Evolutionary conservation across 2,888 invertebrate species (phyloP), one percentile per base, ranked within the genome.

Genomic region (Ornithoptera priamus): DNA sequence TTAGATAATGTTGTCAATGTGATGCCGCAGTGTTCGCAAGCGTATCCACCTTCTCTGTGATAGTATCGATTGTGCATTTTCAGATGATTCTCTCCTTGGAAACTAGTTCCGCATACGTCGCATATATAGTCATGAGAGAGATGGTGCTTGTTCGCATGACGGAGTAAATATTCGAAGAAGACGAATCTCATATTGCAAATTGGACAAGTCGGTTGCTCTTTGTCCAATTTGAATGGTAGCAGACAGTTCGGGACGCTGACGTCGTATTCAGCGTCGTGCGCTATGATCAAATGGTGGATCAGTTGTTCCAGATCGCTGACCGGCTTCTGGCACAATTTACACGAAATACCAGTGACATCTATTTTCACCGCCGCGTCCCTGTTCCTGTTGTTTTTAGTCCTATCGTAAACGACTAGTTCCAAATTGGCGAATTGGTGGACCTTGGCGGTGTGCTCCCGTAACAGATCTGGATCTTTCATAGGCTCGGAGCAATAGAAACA

Each of bases 31-130:
- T 86, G 84, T 2, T 87, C 87, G 58, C 92, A 92, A 0, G 82
- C 84, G 60, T 92, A 90, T 0, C 92, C 92, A 0, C 92, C 92
- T 68, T 89, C 87, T 67, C 87, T 83, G 42, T 92, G 92, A 62
- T 92, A 92, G 68, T 92, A 92, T 39, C 92, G 81, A 56, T 89
- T 85, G 69, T 92, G 92, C 92, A 92, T 92, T 76, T 87, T 87
- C 72, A 92, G 77, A 73, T 92, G 91, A 53, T 90, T 91, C 71
- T 92, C 92, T 0, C 92, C 92, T 79, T 92, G 92, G 69, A 92
- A 92, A 68, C 92, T 92, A 0, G 89, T 89, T 0, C 92, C 92
- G 46, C 92, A 92, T 0, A 92, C 88, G 50, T 92, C 92, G 57
- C 92, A 92, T 5, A 91, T 91, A 57, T 90, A 92, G 60, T 90